Base-by-base conservation (phyloP, 2,888 invertebrate species). In the Caenorhabditis panamensis region DNA sequence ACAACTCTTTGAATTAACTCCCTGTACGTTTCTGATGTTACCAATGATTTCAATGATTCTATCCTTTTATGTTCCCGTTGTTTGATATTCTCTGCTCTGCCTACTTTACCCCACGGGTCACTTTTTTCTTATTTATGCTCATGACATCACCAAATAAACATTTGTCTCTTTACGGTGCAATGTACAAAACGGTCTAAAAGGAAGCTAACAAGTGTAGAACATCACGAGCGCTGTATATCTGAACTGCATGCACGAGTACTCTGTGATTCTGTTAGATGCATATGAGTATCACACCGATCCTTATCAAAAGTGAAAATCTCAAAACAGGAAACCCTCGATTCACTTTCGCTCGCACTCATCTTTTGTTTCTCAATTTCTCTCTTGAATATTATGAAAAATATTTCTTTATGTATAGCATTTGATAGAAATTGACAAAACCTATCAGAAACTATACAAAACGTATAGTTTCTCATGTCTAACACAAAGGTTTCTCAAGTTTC, bases 51-150 rank as follows among this genome's bases (percentile, higher is more conserved):
- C 11, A 18, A 18, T 18, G 5, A 9, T 20, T 47, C 47, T 18
- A 41, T 47, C 41, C 41, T 11, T 41, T 41, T 47, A 20, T 36
- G 11, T 28, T 56, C 11, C 22, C 26, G 24, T 31, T 62, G 26
- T 31, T 62, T n/a, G 26, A 16, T 62, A 20, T 20, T 24, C 16
- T 44, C 13, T 61, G 44, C 61, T 62, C 62, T 47, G 47, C 44
- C 44, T 28, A 62, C 62, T 24, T 47, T 62, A 26, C 16, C 37
- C 18, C 26, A 63, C 66, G 66, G 66, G 66, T 66, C 16, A 37
- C 24, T 54, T 53, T 22, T 54, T 53, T 22, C 18, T 22, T 61
- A 26, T 62, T 49, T 47, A 62, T 62, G 47, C 62, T 28, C 63
- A 63, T 63, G 63, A 63, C 63, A 51, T 61, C 56, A 16, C 0